Evolutionary conservation across 92 coral and sea anemone genomes (phyloP).

Genomic region (Plumapathes pennacea): DNA sequence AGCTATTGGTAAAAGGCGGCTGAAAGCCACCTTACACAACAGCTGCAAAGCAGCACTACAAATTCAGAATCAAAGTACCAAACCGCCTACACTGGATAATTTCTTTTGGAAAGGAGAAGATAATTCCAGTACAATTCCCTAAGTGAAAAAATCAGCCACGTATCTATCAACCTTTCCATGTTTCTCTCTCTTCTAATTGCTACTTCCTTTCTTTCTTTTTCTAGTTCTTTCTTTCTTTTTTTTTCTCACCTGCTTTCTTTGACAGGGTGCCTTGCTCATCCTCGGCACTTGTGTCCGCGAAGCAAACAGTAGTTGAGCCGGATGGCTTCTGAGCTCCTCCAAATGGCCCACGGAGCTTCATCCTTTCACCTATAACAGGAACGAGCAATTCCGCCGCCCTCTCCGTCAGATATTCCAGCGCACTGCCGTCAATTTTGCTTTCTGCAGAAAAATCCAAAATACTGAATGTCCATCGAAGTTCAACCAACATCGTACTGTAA

Average conservation of each 20-base stretch:
- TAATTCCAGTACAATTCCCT: too few species aligned
- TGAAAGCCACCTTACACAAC: slow-evolving; percentile 38
- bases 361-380: slow-evolving; percentile 45
- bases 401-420: slow-evolving; percentile 21
- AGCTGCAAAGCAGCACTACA: slow-evolving; percentile 35
- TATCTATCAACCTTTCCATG: too few species aligned
- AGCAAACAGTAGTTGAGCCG: too few species aligned
- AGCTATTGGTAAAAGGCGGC: slow-evolving; percentile 43
- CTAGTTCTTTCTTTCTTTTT: slow-evolving; percentile 2
- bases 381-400: slow-evolving; percentile 43
- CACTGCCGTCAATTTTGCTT: slow-evolving; percentile 38
- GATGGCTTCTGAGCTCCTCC: too few species aligned
- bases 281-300: too few species aligned
- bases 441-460: slow-evolving; percentile 9
- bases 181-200: too few species aligned
- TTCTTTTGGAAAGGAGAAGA: not conserved
- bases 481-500: too few species aligned
- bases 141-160: too few species aligned
- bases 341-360: slow-evolving; percentile 30
- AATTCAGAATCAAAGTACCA: too few species aligned
- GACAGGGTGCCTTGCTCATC: too few species aligned
- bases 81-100: not conserved
- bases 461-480: too few species aligned
- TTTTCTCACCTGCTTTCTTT: too few species aligned
- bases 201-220: not conserved